Evolutionary conservation across 2,113 vertebrate genomes (phyloP), one percentile per base, ranked within the genome.

Genomic region (Rhinoptilus africanus): DNA sequence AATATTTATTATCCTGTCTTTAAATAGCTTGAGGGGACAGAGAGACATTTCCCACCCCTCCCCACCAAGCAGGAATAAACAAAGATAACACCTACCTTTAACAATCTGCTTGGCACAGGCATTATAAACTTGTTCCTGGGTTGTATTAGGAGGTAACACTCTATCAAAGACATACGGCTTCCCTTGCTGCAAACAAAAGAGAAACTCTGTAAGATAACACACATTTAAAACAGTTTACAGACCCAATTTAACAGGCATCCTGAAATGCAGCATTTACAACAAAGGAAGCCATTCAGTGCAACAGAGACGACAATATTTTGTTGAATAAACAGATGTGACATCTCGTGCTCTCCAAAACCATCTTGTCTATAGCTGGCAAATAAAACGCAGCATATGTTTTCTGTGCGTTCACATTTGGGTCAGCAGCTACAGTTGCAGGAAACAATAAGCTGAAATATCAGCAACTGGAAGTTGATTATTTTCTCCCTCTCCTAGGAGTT

Each of bases 41-140:
- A 16, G 12, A 73, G 4, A 26, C 5, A 23, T 41, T 41, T 41
- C 41, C 41, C 41, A 11, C 39, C 41, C 41, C 41, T 12, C 41
- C 12, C 14, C 37, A 28, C 12, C 6, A 26, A 34, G 92, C 45
- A 48, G 59, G 96, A 92, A 85, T 12, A 79, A 95, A 90, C 13
- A 64, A 84, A 94, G 47, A 20, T 15, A 77, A 59, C 84, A 87
- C 98, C 76, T 96, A 99, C 99, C 99, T 99, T 99, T 99, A 84
- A 99, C 99, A 51, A 99, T 99, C 96, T 99, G 99, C 95, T 99
- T 99, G 78, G 99, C 99, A 96, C 99, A 99, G 48, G 99, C 98
- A 64, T 99, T 99, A 94, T 99, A 99, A 86, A 99, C 99, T 73
- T 99, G 98, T 23, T 99, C 99, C 97, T 99, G 99, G 28, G 98